phyloP scores from a whole-genome alignment of 1,140 invertebrate genomes.

The Steinernema khuongi region DNA sequence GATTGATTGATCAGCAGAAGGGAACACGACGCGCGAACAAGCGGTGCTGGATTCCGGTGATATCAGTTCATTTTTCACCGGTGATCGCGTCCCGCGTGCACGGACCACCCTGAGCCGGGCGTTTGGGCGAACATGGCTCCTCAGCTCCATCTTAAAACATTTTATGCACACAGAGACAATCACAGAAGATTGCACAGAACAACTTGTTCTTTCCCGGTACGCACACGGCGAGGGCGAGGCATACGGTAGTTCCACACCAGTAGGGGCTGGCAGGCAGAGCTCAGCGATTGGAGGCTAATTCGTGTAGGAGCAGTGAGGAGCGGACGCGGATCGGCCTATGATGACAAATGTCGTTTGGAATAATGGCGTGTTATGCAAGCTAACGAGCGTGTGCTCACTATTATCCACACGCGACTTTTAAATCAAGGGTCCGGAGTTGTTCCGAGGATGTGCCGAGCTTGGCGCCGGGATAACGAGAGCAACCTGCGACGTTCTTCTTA shows the following conservation, averaged over 20 bases:
- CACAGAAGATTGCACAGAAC: too few species aligned
- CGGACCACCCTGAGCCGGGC: not conserved
- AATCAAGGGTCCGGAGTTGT: constrained; percentile 4
- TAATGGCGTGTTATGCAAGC: not conserved
- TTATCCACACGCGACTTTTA: constrained; percentile 5
- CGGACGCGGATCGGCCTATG: too few species aligned
- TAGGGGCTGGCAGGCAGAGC: not conserved
- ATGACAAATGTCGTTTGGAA: constrained; percentile 1
- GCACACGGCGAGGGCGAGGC: too few species aligned
- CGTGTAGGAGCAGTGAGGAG: not conserved
- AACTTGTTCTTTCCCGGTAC: too few species aligned
- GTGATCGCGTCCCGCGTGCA: not conserved
- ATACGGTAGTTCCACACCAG: too few species aligned
- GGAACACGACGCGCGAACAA: constrained; percentile 9
- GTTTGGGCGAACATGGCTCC: too few species aligned
- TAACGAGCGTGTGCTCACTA: not conserved
- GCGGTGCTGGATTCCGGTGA: constrained; percentile 1
- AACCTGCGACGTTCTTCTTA: constrained; percentile 10
- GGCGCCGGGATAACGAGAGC: constrained; percentile 7
- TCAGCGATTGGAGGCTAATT: not conserved
- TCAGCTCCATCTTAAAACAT: too few species aligned
- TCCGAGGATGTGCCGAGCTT: not conserved
- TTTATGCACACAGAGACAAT: too few species aligned
- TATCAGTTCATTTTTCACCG: not conserved
- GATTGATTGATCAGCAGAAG: not conserved